A percentile compares a stretch with the other conserved stretches of the same genome.
Evolutionary conservation across 2,888 invertebrate species (phyloP).

Genomic region (Pollenia labialis): DNA sequence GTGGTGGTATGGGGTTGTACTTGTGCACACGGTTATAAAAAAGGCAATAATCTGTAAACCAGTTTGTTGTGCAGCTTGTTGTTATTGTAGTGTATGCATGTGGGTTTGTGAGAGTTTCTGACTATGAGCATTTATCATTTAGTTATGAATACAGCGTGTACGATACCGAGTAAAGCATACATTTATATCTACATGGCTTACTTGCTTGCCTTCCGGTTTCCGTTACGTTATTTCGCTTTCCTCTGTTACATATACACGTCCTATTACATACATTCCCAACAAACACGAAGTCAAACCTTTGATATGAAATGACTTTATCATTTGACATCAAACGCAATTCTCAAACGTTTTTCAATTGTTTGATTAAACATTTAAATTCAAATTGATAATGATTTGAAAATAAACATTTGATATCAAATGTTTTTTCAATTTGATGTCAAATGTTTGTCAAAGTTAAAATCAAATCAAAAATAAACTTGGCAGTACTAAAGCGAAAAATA

Average conservation of each 20-base stretch:
- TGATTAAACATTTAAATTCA: no score
- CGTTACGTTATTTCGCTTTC: constrained; percentile 55
- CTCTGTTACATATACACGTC: constrained; percentile 25
- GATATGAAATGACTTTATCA: no score
- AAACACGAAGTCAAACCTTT: no score
- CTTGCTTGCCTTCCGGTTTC: constrained; percentile 68
- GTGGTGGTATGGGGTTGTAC: constrained; percentile 8
- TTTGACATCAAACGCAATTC: no score
- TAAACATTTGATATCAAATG: no score
- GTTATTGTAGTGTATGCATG: constrained; percentile 12
- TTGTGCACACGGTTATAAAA: constrained; percentile 25
- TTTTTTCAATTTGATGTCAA: no score
- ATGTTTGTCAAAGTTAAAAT: no score
- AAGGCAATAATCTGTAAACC: constrained; percentile 49
- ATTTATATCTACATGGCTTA: constrained; percentile 62
- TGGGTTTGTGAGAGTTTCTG: constrained; percentile 16
- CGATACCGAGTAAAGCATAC: constrained; percentile 31
- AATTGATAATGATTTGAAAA: no score
- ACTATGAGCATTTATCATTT: constrained; percentile 54
- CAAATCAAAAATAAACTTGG: no score
- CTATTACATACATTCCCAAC: constrained; percentile 13
- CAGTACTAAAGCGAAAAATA: no score
- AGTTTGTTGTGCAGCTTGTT: constrained; percentile 8
- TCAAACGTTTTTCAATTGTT: no score
- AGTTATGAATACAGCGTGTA: constrained; percentile 51